Percentiles rank a stretch among this genome's conserved stretches.
Evolutionary conservation across 1,140 invertebrate species (phyloP).

Genomic region (Diabrotica undecimpunctata): DNA sequence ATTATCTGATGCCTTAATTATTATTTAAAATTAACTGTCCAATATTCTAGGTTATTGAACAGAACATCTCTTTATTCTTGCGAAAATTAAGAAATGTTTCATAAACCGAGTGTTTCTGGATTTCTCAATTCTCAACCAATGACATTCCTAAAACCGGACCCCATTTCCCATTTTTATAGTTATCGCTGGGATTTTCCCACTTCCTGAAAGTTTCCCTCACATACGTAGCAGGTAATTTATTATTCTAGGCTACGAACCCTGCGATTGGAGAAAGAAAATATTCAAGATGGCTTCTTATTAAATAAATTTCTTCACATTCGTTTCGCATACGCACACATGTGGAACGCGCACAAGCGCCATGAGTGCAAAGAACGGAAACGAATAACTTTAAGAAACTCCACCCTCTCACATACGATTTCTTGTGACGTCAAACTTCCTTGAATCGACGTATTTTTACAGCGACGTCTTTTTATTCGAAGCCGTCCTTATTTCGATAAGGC

Average conservation of each 20-base stretch:
- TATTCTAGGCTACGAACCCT: conserved; percentile 5
- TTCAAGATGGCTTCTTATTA: conserved; percentile 16
- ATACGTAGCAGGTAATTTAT: conserved; percentile 8
- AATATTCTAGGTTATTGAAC: too few species aligned
- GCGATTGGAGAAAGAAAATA: conserved; percentile 15
- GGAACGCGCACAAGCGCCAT: background rate
- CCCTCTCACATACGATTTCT: conserved; percentile 8
- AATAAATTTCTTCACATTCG: conserved; percentile 17
- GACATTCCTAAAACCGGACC: background rate
- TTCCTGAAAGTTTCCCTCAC: conserved; percentile 5
- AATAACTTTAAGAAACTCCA: conserved; percentile 11
- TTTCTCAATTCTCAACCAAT: background rate
- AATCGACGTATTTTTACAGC: background rate
- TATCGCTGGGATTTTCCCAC: conserved; percentile 5
- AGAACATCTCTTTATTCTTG: too few species aligned
- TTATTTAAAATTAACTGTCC: too few species aligned
- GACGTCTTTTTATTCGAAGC: too few species aligned
- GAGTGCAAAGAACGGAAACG: conserved; percentile 7
- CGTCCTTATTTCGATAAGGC: too few species aligned
- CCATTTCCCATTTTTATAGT: conserved; percentile 9
- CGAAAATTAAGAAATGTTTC: too few species aligned
- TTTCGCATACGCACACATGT: conserved; percentile 4
- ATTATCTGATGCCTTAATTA: too few species aligned
- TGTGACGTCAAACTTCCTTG: background rate
- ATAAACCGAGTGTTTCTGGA: too few species aligned